Percentiles rank a stretch among this genome's conserved stretches.
phyloP scores from a whole-genome alignment of 2,113 vertebrate species.

The Pelvicachromis taeniatus region DNA sequence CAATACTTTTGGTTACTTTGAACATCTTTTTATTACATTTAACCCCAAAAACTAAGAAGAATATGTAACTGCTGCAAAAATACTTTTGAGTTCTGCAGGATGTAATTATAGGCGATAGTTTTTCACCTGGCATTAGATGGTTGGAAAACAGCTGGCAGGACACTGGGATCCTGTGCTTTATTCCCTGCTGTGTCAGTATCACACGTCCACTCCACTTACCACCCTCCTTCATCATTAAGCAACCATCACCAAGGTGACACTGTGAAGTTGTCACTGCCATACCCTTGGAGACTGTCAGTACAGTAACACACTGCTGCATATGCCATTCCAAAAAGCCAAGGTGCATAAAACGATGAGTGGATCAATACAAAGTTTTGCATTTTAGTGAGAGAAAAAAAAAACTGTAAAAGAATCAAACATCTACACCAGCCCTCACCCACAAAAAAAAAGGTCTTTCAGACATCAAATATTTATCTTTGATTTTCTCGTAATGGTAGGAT shows the following conservation, averaged over 20 bases:
- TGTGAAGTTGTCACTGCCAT: slow-evolving; percentile 3
- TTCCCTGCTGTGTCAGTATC: slow-evolving; percentile 51
- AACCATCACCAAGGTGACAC: slow-evolving; percentile 60
- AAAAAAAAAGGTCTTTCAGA: not conserved
- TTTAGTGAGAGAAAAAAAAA: not conserved
- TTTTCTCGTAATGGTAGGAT: not conserved
- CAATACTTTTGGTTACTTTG: too few species aligned
- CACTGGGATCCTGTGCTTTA: not conserved
- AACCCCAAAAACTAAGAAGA: not conserved
- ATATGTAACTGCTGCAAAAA: not conserved
- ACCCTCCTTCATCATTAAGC: slow-evolving; percentile 46
- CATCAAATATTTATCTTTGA: slow-evolving; percentile 8
- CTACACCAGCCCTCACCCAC: not conserved
- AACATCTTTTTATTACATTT: too few species aligned
- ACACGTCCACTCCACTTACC: slow-evolving; percentile 44
- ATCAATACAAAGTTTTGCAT: not conserved
- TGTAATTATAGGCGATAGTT: not conserved
- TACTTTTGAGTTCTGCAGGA: not conserved
- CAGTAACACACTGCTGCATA: not conserved
- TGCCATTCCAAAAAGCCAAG: not conserved
- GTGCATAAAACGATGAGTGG: not conserved
- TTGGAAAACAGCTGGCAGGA: not conserved
- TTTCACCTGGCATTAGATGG: not conserved
- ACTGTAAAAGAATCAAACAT: not conserved
- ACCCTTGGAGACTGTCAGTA: slow-evolving; percentile 28